phyloP scores from a whole-genome alignment of 2,113 vertebrate genomes.

The Cichladusa arquata region DNA sequence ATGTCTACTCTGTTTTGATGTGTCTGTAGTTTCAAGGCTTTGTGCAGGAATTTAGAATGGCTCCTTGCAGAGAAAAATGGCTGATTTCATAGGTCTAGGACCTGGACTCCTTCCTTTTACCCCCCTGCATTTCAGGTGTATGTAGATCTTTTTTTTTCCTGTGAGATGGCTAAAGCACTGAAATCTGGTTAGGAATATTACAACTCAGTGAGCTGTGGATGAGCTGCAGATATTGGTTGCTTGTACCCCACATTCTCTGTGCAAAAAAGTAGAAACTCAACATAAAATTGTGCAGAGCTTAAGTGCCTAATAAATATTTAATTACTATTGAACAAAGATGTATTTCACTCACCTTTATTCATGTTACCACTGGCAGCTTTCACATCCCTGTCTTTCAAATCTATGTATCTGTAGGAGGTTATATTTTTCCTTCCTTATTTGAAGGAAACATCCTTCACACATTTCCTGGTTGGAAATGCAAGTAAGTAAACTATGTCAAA shows the following conservation, averaged over 20 bases:
- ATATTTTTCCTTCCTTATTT: neutral
- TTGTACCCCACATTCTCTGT: neutral
- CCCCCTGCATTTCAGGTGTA: neutral
- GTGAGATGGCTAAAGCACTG: neutral
- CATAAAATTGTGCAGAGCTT: neutral
- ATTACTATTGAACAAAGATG: neutral
- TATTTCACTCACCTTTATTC: neutral
- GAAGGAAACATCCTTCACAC: neutral
- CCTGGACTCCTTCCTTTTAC: neutral
- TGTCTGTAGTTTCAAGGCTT: neutral
- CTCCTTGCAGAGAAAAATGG: neutral
- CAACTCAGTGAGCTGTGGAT: neutral
- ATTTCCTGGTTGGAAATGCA: neutral
- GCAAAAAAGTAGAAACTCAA: neutral
- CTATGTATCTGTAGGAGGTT: neutral
- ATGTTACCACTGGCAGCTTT: neutral
- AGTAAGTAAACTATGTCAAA: neutral
- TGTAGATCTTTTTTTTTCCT: neutral
- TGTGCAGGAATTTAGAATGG: neutral
- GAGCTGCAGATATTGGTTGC: neutral
- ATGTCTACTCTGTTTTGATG: neutral
- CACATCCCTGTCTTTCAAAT: neutral
- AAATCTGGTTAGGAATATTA: neutral
- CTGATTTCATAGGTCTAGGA: neutral
- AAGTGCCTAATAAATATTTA: neutral